These are phyloP conservation scores for Anser cygnoides DNA, from an alignment of 2,113 vertebrate species.

Conservation along the genomic window DNA sequence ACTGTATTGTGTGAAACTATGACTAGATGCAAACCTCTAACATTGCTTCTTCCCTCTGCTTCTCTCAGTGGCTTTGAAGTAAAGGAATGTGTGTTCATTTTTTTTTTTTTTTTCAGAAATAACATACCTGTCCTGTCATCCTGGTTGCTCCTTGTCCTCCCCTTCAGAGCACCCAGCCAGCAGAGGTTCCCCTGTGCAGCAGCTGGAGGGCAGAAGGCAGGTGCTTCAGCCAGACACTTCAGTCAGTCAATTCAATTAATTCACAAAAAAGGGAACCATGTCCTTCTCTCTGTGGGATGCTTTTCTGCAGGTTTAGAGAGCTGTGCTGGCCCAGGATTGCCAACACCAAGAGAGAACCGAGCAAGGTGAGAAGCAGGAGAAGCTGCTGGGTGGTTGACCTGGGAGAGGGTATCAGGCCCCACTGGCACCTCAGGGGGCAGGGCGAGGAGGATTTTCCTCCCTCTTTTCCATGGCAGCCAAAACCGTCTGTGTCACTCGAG, in stretches of 20 bases:
- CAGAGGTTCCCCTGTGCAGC: not conserved
- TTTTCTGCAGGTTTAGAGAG: not conserved
- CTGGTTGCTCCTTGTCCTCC: not conserved
- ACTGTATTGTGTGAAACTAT: not conserved
- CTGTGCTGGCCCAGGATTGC: not conserved
- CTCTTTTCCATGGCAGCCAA: not conserved
- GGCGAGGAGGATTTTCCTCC: not conserved
- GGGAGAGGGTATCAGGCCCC: not conserved
- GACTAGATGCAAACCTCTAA: not conserved
- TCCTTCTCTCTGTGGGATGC: fast-evolving
- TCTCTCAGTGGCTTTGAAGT: not conserved
- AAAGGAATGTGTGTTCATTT: not conserved
- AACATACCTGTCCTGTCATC: not conserved
- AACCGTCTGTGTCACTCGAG: not conserved
- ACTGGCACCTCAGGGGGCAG: not conserved
- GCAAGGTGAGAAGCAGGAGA: not conserved
- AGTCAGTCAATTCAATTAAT: not conserved
- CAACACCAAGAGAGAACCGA: fast-evolving
- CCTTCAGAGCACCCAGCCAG: not conserved
- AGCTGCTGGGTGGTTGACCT: not conserved
- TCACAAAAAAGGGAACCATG: not conserved
- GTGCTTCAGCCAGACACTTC: not conserved
- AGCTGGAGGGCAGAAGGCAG: not conserved
- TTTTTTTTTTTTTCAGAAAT: not conserved
- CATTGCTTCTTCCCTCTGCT: not conserved